These are phyloP conservation scores for Cheilosia variabilis DNA, from an alignment of 2,888 invertebrate species.

Conservation along the genomic window DNA sequence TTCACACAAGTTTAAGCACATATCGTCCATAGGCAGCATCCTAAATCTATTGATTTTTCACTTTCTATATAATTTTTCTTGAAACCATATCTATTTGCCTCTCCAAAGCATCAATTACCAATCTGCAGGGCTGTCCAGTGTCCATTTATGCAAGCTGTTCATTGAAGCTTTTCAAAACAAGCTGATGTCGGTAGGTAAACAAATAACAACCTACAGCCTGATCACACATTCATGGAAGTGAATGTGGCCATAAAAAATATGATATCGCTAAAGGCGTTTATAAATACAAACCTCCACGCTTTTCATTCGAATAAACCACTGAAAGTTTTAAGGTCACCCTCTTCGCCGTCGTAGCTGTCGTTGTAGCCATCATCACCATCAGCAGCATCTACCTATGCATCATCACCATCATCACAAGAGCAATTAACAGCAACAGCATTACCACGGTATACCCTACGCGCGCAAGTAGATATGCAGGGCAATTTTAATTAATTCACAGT, in stretches of 20 bases:
- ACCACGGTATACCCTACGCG: slow-evolving; percentile 5
- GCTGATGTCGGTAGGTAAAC: slow-evolving; percentile 17
- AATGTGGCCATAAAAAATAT: slow-evolving; percentile 52
- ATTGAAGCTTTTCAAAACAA: slow-evolving; percentile 18
- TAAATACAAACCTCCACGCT: slow-evolving; percentile 39
- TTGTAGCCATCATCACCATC: slow-evolving; percentile 33
- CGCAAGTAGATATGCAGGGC: slow-evolving; percentile 34
- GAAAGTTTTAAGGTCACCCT: slow-evolving; percentile 60
- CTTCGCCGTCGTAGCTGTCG: neutral
- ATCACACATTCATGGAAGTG: slow-evolving; percentile 52
- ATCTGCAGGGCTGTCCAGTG: neutral
- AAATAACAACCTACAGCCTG: slow-evolving; percentile 45
- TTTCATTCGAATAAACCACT: slow-evolving; percentile 45
- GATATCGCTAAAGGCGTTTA: slow-evolving; percentile 40
- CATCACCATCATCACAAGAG: slow-evolving; percentile 42
- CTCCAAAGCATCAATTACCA: slow-evolving; percentile 15
- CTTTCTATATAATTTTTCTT: neutral
- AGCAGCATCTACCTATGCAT: slow-evolving; percentile 14
- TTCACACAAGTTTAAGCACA: too few relatives aligned
- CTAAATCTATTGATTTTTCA: neutral
- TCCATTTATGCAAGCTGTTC: slow-evolving; percentile 27
- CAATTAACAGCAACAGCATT: slow-evolving; percentile 32
- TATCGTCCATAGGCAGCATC: neutral
- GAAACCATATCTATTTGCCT: neutral
- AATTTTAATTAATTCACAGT: slow-evolving; percentile 72